Evolutionary conservation across 2,888 invertebrate species (phyloP).

Genomic region (Helicoverpa assulta): DNA sequence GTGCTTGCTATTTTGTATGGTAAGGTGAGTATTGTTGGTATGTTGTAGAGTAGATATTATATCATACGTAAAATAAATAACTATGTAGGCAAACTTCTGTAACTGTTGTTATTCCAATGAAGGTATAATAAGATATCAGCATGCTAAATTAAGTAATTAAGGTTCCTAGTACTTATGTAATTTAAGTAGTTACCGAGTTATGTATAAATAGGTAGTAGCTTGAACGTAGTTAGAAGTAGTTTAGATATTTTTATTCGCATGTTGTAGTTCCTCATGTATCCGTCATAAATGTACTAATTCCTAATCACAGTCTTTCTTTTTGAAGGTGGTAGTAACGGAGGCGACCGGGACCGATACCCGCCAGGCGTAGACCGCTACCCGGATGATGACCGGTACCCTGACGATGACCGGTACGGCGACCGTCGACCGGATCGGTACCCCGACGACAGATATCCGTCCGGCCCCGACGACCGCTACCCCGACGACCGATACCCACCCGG

Average conservation of each 20-base stretch:
- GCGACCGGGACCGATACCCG: conserved; percentile 84
- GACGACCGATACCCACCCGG: conserved; percentile 74
- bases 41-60: conserved; percentile 10
- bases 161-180: conserved; percentile 16
- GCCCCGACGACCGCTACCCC: conserved; percentile 87
- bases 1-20: not conserved
- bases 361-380: conserved; percentile 86
- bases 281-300: conserved; percentile 12
- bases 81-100: conserved; percentile 13
- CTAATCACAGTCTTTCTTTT: conserved; percentile 59
- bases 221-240: conserved; percentile 49
- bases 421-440: conserved; percentile 87
- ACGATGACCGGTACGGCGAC: conserved; percentile 84
- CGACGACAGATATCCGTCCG: conserved; percentile 90
- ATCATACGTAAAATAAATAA: not conserved
- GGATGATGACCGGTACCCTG: conserved; percentile 88
- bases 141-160: conserved; percentile 30
- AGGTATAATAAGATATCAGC: conserved; percentile 22
- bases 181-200: conserved; percentile 22
- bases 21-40: conserved; percentile 31
- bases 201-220: conserved; percentile 10
- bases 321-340: conserved; percentile 85
- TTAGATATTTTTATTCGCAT: conserved; percentile 47
- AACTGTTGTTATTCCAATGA: conserved; percentile 23
- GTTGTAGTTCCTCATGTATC: not conserved